A percentile compares a stretch with the other conserved stretches of the same genome.
Evolutionary conservation across 2,888 invertebrate genomes (phyloP).

Genomic region (Oxystoma pomonae): DNA sequence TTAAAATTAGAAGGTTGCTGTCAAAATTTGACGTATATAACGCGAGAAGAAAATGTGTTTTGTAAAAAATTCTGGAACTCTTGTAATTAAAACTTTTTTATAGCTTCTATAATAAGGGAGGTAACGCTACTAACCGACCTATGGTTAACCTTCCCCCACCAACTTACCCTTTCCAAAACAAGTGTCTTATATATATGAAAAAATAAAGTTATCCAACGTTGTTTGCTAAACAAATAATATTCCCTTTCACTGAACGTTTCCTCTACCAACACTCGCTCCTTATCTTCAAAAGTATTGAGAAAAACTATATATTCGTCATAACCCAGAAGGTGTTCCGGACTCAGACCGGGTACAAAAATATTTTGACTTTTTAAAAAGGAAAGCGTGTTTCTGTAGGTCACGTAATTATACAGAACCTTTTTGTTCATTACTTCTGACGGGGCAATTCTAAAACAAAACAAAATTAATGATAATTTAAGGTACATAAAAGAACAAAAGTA

Average conservation of each 20-base stretch:
- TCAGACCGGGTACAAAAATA: conserved; percentile 44
- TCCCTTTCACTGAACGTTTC: conserved; percentile 19
- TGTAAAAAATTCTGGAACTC: too few relatives aligned
- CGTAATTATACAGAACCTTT: conserved; percentile 32
- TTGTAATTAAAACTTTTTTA: too few relatives aligned
- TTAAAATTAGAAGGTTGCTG: too few relatives aligned
- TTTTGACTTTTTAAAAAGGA: conserved; percentile 40
- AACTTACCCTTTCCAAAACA: conserved; percentile 45
- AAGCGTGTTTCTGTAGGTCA: conserved; percentile 41
- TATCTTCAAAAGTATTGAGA: conserved; percentile 21
- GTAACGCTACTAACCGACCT: too few relatives aligned
- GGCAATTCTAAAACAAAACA: conserved; percentile 13
- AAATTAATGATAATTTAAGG: too few relatives aligned
- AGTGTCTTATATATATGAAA: conserved; percentile 59
- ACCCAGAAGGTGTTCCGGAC: conserved; percentile 43
- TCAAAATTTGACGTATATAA: too few relatives aligned
- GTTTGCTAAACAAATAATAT: conserved; percentile 40
- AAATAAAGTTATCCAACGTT: conserved; percentile 59
- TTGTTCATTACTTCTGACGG: conserved; percentile 18
- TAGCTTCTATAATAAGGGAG: too few relatives aligned
- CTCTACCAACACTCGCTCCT: background rate
- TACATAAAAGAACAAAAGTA: too few relatives aligned
- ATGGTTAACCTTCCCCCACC: too few relatives aligned
- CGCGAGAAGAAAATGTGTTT: too few relatives aligned
- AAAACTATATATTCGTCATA: conserved; percentile 44